Conservation (phyloP, 2,888 invertebrate genomes). For the Sarcophaga carnaria region DNA sequence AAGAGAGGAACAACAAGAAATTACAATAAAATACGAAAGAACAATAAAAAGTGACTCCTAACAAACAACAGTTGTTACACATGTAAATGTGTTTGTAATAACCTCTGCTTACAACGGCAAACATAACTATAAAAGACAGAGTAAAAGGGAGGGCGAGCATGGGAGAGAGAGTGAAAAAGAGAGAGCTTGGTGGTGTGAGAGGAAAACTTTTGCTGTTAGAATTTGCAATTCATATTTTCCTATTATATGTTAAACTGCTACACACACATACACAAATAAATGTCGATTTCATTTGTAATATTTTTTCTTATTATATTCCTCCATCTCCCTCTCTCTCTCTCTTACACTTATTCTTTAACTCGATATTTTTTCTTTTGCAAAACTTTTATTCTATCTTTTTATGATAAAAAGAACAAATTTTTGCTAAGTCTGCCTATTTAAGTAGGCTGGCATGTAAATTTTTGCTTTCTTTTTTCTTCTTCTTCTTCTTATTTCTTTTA, state of each 20-base stretch:
- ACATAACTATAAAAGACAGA: neutral
- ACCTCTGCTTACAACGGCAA: conserved; percentile 11
- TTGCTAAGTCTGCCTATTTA: conserved; percentile 43
- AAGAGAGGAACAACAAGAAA: neutral
- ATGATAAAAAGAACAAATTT: conserved; percentile 36
- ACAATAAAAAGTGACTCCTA: neutral
- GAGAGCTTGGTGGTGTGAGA: neutral
- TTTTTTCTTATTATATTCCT: neutral
- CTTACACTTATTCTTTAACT: neutral
- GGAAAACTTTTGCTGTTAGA: conserved; percentile 33
- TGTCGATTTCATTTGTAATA: neutral
- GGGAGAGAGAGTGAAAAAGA: too few species aligned
- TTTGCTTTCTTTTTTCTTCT: neutral
- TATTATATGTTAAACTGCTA: neutral
- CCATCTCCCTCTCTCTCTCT: neutral
- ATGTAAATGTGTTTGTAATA: conserved; percentile 34
- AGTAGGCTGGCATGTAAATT: conserved; percentile 29
- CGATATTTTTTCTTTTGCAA: neutral
- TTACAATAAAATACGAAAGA: conserved; percentile 30
- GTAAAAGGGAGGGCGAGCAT: neutral
- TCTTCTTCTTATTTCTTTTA: neutral
- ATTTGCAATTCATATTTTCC: neutral
- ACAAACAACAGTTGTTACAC: neutral
- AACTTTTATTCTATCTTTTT: neutral
- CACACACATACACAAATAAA: neutral